phyloP scores from a whole-genome alignment of 2,888 invertebrate species.

The Antheraea assamensis region DNA sequence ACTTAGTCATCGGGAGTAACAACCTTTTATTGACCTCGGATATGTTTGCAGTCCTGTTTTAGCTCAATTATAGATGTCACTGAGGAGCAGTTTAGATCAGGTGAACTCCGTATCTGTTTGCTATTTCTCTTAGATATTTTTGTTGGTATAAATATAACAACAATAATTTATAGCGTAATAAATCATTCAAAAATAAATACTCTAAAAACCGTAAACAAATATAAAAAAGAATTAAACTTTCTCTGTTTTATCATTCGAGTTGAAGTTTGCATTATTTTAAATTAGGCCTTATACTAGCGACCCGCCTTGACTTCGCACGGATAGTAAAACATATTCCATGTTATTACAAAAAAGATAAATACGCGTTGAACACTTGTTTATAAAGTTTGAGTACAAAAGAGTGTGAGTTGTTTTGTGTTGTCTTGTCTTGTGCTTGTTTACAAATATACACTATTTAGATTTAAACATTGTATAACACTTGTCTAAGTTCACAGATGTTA shows the following conservation, averaged over 20 bases:
- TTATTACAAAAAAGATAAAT: too few species aligned
- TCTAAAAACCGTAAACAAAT: background rate
- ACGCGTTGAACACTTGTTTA: too few species aligned
- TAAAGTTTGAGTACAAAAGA: too few species aligned
- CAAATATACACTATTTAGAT: too few species aligned
- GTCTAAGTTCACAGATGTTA: too few species aligned
- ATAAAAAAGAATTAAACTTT: background rate
- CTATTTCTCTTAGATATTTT: background rate
- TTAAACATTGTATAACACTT: too few species aligned
- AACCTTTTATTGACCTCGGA: background rate
- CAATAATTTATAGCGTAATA: too few species aligned
- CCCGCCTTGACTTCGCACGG: too few species aligned
- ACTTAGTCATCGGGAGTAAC: slow-evolving; percentile 3
- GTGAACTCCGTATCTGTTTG: background rate
- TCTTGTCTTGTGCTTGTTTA: too few species aligned
- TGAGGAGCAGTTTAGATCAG: background rate
- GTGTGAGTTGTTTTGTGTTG: too few species aligned
- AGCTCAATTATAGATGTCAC: background rate
- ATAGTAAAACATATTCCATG: too few species aligned
- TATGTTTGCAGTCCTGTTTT: slow-evolving; percentile 2
- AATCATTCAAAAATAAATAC: background rate
- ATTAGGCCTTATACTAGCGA: background rate
- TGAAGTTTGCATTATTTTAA: background rate
- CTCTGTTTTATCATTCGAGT: background rate
- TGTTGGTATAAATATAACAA: too few species aligned